Base-by-base conservation (phyloP, 2,113 vertebrate species). In the Fulica atra region DNA sequence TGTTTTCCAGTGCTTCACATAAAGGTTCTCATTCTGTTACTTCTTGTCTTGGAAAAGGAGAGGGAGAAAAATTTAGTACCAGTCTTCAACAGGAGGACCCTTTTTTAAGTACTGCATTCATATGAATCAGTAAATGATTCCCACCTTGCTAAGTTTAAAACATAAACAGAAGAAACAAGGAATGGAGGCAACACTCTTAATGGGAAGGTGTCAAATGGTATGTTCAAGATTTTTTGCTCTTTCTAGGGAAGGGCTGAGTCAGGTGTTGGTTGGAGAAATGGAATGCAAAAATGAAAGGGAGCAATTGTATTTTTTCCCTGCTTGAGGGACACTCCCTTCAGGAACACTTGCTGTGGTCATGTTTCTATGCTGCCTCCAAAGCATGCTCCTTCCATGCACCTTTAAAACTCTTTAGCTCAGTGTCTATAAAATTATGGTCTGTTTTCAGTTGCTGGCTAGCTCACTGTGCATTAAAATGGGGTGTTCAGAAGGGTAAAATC, bases 401-500 rank as follows among this genome's bases (percentile, higher is more conserved):
- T 91, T 84, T 71, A 84, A 90, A 88, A 38, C n/a, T 57, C 24
- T 61, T n/a, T 65, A 38, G 19, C n/a, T 88, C 44, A 68, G 40
- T 57, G 61, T 19, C 36, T 86, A 71, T 86, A 91, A 94, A 94
- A 90, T 40, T 69, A 40, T 33, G 40, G 51, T 74, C 46, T 96
- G 6, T 68, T 96, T 86, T 81, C 56, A 25, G 35, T 70, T 88
- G 29, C 38, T 90, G 77, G 50, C 18, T 66, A 46, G 68, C 42
- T 78, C 56, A 54, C 29, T 64, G 56, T 78, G 90, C 86, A 60
- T 89, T 86, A 74, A 93, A 95, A 86, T 53, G 26, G 48, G 42
- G 7, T 31, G 19, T 90, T 92, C 79, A 92, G 86, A 94, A 84
- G 48, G 28, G 61, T 83, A 69, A 92, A 94, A 91, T 91, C 76